A percentile compares a stretch with the other conserved stretches of the same genome.
phyloP scores from a whole-genome alignment of 1,140 invertebrate species.

The Anagrus nilaparvatae region DNA sequence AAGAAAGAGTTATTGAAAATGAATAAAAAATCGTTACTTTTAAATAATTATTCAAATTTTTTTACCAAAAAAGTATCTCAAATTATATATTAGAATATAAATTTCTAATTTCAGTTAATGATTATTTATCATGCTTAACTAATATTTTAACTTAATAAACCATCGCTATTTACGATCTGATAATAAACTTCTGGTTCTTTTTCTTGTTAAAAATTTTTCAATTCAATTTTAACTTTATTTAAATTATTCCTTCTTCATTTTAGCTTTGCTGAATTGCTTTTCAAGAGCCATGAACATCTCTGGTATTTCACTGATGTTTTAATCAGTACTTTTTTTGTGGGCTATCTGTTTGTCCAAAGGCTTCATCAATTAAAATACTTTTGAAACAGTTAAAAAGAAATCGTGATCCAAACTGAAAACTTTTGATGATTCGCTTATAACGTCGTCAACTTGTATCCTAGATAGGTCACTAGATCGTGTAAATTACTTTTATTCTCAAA shows the following conservation, averaged over 20 bases:
- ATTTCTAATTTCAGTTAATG: too few species aligned
- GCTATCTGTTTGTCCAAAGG: conserved; percentile 16
- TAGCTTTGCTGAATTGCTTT: conserved; percentile 13
- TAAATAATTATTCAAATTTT: too few species aligned
- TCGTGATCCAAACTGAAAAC: conserved; percentile 15
- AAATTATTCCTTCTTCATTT: conserved; percentile 15
- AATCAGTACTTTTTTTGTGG: conserved; percentile 13
- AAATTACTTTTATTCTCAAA: conserved; percentile 21
- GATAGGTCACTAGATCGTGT: conserved; percentile 19
- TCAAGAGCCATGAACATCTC: conserved; percentile 15
- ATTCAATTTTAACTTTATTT: too few species aligned
- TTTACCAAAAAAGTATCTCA: too few species aligned
- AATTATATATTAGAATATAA: too few species aligned
- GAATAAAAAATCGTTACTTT: too few species aligned
- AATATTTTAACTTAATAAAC: too few species aligned
- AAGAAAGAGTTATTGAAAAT: too few species aligned
- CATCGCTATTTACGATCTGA: too few species aligned
- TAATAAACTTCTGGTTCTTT: too few species aligned
- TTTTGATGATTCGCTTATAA: conserved; percentile 9
- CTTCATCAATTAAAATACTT: conserved; percentile 12
- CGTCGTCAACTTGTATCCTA: conserved; percentile 12
- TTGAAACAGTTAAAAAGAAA: conserved; percentile 13
- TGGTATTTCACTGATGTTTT: conserved; percentile 17
- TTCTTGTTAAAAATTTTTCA: too few species aligned
- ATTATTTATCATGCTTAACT: too few species aligned